These are phyloP conservation scores for Muraenolepis orangiensis DNA, from an alignment of 2,797 vertebrate genomes.

Conservation along the genomic window DNA sequence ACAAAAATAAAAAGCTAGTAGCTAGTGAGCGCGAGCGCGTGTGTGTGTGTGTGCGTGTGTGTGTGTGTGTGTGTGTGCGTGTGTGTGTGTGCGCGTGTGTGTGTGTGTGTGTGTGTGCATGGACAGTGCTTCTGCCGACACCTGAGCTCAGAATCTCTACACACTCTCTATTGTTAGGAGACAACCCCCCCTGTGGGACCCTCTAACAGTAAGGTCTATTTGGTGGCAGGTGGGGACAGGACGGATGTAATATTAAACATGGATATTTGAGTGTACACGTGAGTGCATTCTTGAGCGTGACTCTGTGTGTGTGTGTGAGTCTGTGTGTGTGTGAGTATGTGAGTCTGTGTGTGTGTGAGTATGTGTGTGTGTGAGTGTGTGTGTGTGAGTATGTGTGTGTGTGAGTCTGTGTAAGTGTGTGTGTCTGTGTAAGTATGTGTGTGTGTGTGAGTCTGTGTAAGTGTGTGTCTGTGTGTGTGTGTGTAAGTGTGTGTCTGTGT, in stretches of 20 bases:
- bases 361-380: not conserved
- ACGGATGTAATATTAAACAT: not conserved
- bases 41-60: not conserved
- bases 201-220: not conserved
- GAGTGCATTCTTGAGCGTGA: not conserved
- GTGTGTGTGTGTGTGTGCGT: constrained; percentile 30
- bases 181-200: not conserved
- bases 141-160: not conserved
- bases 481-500: constrained; percentile 3
- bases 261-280: not conserved
- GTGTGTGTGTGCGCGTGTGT: not conserved
- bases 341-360: not conserved
- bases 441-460: too few relatives aligned
- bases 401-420: too few relatives aligned
- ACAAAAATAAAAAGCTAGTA: not conserved
- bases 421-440: not conserved
- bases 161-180: not conserved
- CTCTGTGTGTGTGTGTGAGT: constrained; percentile 1
- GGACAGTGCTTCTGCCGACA: constrained; percentile 5
- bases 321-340: constrained; percentile 33
- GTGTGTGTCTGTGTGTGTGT: constrained; percentile 34
- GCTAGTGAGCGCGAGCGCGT: not conserved
- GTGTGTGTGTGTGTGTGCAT: constrained; percentile 32
- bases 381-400: not conserved
- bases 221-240: not conserved